A percentile compares a stretch with the other conserved stretches of the same genome.
phyloP scores from a whole-genome alignment of 2,797 vertebrate genomes.

The Peromyscus aztecus region DNA sequence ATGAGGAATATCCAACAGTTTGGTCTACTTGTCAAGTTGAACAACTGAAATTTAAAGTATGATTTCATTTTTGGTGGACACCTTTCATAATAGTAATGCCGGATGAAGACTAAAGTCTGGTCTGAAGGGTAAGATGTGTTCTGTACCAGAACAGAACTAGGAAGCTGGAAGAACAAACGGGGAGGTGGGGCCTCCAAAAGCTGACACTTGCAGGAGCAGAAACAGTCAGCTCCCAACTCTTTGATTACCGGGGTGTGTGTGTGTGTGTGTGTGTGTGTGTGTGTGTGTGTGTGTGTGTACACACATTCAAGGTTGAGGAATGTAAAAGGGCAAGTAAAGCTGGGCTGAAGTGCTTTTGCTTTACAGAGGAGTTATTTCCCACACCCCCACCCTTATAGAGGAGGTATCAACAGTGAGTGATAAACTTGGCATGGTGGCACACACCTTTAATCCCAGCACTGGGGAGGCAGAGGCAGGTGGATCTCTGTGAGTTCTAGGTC shows the following conservation, averaged over 20 bases:
- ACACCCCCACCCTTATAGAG: background rate
- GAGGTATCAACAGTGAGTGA: background rate
- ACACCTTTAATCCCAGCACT: background rate
- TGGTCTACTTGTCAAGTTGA: slow-evolving; percentile 53
- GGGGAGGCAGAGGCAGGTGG: background rate
- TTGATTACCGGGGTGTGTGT: background rate
- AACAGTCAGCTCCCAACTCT: background rate
- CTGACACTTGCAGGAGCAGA: background rate
- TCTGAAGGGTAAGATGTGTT: background rate
- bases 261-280: background rate
- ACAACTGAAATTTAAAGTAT: slow-evolving; percentile 43
- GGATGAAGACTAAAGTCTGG: background rate
- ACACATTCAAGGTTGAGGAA: no score
- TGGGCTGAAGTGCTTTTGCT: background rate
- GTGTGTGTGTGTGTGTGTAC: background rate
- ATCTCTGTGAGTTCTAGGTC: background rate
- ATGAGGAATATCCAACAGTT: slow-evolving; percentile 35
- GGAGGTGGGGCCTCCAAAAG: background rate
- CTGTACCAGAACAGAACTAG: slow-evolving; percentile 10
- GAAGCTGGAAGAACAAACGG: background rate
- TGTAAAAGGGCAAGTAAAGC: slow-evolving; percentile 43
- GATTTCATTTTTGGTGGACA: slow-evolving; percentile 16
- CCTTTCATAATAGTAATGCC: background rate
- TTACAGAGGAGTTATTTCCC: slow-evolving; percentile 21
- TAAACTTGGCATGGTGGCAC: background rate